phyloP scores from a whole-genome alignment of 2,888 invertebrate species.

The Drosophila limbata region DNA sequence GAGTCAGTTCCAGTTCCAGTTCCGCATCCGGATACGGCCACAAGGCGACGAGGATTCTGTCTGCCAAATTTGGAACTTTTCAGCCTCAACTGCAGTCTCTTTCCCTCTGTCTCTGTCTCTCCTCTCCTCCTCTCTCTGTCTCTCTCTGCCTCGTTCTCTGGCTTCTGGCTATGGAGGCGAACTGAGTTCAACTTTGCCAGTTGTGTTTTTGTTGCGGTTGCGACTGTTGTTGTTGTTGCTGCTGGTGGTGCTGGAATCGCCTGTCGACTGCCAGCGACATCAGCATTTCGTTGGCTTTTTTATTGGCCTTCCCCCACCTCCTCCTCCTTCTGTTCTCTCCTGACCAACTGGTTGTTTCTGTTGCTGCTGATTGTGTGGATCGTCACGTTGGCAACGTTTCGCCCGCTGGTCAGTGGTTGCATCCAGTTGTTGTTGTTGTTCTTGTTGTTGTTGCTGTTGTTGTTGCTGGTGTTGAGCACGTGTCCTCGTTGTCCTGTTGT shows the following conservation, averaged over 20 bases:
- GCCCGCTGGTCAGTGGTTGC: constrained; percentile 25
- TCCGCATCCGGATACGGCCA: constrained; percentile 38
- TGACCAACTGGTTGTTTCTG: constrained; percentile 25
- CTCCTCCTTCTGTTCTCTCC: not conserved
- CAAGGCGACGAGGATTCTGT: constrained; percentile 55
- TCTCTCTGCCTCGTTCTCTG: not conserved
- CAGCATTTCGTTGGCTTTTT: constrained; percentile 66
- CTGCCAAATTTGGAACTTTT: constrained; percentile 76
- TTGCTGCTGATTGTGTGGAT: constrained; percentile 31
- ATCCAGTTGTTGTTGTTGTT: constrained; percentile 13
- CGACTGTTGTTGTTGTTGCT: constrained; percentile 18
- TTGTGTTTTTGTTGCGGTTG: constrained; percentile 68
- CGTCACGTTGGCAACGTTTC: constrained; percentile 46
- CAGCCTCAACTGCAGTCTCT: constrained; percentile 37
- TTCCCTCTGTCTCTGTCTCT: not conserved
- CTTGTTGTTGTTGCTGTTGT: not conserved
- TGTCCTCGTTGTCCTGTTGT: constrained; percentile 38
- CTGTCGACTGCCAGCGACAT: constrained; percentile 56
- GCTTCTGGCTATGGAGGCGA: not conserved
- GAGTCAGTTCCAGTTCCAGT: not conserved
- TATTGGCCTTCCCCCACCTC: constrained; percentile 50
- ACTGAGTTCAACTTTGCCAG: constrained; percentile 56
- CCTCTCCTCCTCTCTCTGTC: constrained; percentile 5
- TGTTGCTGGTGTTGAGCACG: constrained; percentile 46
- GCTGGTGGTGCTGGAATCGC: constrained; percentile 21